These are phyloP conservation scores for Papilio xuthus DNA, from an alignment of 1,140 invertebrate species.

Conservation along the genomic window DNA sequence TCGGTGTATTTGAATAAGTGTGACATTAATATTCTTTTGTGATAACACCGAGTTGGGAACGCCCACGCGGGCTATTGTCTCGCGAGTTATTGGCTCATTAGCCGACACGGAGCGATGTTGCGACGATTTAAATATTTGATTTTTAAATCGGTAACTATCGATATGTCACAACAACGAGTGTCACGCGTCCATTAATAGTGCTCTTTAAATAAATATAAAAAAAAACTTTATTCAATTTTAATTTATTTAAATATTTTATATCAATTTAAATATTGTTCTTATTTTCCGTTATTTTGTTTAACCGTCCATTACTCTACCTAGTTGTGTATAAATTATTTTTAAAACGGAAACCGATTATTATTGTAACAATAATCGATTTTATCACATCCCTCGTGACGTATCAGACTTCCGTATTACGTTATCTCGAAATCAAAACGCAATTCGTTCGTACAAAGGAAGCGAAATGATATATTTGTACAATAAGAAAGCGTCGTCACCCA, in stretches of 20 bases:
- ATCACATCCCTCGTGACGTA: not conserved
- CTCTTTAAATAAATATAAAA: not conserved
- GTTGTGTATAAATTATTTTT: not conserved
- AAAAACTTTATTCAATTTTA: not conserved
- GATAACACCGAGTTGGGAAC: constrained; percentile 74
- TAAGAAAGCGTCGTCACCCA: constrained; percentile 61
- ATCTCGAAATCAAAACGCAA: constrained; percentile 41
- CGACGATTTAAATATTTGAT: constrained; percentile 70
- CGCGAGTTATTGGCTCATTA: constrained; percentile 80
- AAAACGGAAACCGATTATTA: constrained; percentile 11
- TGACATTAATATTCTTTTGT: constrained; percentile 80
- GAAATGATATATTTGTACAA: constrained; percentile 56
- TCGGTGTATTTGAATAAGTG: constrained; percentile 78
- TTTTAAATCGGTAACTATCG: constrained; percentile 68
- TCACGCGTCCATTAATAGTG: not conserved
- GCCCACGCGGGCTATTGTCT: constrained; percentile 76
- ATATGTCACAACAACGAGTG: constrained; percentile 50
- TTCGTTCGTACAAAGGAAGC: constrained; percentile 42
- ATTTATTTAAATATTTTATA: not conserved
- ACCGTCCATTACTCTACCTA: no score
- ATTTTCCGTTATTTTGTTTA: no score
- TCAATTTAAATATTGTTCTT: no score
- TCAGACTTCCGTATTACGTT: constrained; percentile 28
- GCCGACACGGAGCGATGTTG: constrained; percentile 64
- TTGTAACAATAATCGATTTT: not conserved